These are phyloP conservation scores for Emydocephalus ijimae DNA, from an alignment of 2,113 vertebrate species.

Conservation along the genomic window DNA sequence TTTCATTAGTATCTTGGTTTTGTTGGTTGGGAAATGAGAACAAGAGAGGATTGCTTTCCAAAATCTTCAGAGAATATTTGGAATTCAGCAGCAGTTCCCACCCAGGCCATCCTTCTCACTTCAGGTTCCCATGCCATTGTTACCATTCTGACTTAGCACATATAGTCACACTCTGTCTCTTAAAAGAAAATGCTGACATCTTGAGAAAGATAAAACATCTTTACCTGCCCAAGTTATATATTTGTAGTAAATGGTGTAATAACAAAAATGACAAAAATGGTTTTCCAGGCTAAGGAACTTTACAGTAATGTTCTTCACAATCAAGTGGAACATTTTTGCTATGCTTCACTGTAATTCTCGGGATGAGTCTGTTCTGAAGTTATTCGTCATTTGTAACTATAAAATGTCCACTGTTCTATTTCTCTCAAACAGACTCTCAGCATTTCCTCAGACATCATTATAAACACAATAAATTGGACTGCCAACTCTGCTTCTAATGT, in stretches of 20 bases:
- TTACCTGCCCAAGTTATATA: background rate
- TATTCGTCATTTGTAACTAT: background rate
- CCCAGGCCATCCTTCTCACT: background rate
- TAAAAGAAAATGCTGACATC: background rate
- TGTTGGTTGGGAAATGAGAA: background rate
- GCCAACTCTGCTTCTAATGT: background rate
- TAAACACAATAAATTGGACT: background rate
- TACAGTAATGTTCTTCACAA: background rate
- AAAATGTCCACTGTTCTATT: background rate
- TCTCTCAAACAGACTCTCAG: background rate
- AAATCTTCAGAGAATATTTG: background rate
- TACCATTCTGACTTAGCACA: background rate
- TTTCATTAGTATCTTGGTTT: background rate
- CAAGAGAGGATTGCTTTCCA: background rate
- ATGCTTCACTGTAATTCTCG: background rate
- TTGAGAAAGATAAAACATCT: background rate
- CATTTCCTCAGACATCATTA: background rate
- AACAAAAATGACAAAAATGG: background rate
- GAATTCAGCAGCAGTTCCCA: background rate
- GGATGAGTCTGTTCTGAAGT: background rate
- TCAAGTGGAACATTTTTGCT: background rate
- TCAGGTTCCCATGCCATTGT: background rate
- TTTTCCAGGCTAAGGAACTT: background rate
- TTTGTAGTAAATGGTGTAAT: background rate
- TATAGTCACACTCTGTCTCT: background rate